Evolutionary conservation across 2,113 vertebrate genomes (phyloP).

Genomic region (Microtus pennsylvanicus): DNA sequence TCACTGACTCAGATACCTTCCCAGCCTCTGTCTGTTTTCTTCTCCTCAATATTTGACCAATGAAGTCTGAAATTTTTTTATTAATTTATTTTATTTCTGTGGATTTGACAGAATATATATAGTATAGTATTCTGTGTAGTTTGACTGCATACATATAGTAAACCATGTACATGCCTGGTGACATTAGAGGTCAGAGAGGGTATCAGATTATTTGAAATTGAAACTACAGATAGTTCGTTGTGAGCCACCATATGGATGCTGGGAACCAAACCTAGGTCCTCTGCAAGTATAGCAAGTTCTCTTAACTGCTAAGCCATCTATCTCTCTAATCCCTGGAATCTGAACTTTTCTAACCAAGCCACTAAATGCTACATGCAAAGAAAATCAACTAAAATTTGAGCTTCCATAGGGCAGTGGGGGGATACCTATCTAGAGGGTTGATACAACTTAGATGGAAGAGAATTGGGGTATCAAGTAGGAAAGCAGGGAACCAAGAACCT

Average conservation of each 20-base stretch:
- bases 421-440: not conserved
- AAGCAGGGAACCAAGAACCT: not conserved
- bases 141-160: not conserved
- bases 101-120: too few species aligned
- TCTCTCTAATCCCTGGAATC: not conserved
- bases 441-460: not conserved
- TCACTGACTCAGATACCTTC: not conserved
- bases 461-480: not conserved
- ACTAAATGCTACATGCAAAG: not conserved
- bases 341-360: constrained; percentile 1
- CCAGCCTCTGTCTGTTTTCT: too few species aligned
- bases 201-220: not conserved
- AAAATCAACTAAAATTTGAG: constrained; percentile 36
- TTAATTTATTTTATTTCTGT: not conserved
- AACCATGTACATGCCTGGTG: not conserved
- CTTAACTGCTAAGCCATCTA: not conserved
- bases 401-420: not conserved
- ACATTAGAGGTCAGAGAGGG: not conserved
- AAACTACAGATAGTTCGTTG: not conserved
- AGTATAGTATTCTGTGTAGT: not conserved
- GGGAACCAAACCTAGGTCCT: not conserved
- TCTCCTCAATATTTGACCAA: not conserved
- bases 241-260: not conserved
- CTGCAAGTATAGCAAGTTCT: not conserved
- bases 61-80: not conserved